Percentiles rank a stretch among this genome's conserved stretches.
Evolutionary conservation across 2,797 vertebrate species (phyloP).

Genomic region (Alcedo quadribrachys): DNA sequence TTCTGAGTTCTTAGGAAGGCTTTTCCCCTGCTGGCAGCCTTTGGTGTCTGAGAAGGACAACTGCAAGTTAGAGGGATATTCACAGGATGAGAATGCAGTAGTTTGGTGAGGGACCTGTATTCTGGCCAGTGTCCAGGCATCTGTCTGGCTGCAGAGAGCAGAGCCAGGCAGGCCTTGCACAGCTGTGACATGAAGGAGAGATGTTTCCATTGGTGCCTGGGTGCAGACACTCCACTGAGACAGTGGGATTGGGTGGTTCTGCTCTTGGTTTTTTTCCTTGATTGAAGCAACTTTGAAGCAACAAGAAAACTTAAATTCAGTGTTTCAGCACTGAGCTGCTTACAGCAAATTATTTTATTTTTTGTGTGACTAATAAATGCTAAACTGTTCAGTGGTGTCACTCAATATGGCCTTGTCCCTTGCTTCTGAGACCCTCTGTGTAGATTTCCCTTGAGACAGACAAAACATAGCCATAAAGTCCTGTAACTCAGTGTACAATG

Average conservation of each 20-base stretch:
- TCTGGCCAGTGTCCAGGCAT: background rate
- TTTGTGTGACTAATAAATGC: conserved; percentile 19
- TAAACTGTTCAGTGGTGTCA: background rate
- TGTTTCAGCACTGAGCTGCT: background rate
- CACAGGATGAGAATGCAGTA: background rate
- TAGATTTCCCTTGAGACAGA: background rate
- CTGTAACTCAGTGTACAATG: background rate
- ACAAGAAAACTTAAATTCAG: conserved; percentile 26
- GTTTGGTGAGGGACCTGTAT: background rate
- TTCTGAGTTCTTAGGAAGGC: background rate
- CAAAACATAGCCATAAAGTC: background rate
- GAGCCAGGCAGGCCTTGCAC: conserved; percentile 1
- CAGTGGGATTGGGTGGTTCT: background rate
- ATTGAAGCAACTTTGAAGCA: background rate
- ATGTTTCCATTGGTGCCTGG: conserved; percentile 10
- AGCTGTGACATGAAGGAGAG: background rate
- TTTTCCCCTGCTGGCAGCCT: background rate
- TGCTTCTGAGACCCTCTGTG: background rate
- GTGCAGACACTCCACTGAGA: background rate
- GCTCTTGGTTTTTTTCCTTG: conserved; percentile 9
- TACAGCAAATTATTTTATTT: conserved; percentile 32
- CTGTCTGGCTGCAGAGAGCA: background rate
- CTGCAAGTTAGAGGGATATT: background rate
- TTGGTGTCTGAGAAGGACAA: background rate
- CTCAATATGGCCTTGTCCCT: background rate